Base-by-base conservation (phyloP, 2,113 vertebrate species). In the Corythoichthys haematopterus region DNA sequence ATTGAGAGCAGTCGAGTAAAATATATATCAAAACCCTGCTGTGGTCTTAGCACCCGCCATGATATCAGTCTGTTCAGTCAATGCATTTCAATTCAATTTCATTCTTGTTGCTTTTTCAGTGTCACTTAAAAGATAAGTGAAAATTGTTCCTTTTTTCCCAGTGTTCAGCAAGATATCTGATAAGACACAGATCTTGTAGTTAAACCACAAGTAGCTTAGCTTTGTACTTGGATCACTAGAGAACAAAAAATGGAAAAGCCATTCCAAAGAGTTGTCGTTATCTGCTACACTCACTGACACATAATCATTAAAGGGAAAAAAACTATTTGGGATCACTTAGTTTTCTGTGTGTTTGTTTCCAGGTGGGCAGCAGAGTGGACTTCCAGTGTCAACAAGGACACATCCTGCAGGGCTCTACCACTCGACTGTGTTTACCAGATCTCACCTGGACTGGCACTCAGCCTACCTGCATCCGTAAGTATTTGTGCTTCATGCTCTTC, bases 311-410 rank as follows among this genome's bases (percentile, higher is more conserved):
- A 43, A 43, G 40, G 4, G 58, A 72, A 68, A 82, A 47, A 55
- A 28, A 55, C 70, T 47, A 14, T 36, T 57, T 36, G 10, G 55
- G 11, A 14, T 53, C 52, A 55, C 68, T 80, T 78, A 80, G 69
- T 82, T 68, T 70, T 61, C 7, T 82, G 64, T 79, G 66, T 86
- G 53, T 84, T 63, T 75, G 69, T 72, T 77, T 66, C 71, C 87
- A 93, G 92, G 88, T 98, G 85, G 95, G 95, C 74, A 95, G 95
- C 82, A 84, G 92, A 40, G 90, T 99, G 65, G 92, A 95, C 55
- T 98, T 98, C 85, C 92, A 89, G 78, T 98, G 97, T 91, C 95
- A 97, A 79, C 95, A 94, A 82, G 96, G 97, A 16, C 94, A 98
- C 81, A 90, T 98, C 77, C 91, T 99, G 69, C 94, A 97, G 85